These are phyloP conservation scores for Sialia sialis DNA, from an alignment of 2,113 vertebrate species.

Conservation along the genomic window DNA sequence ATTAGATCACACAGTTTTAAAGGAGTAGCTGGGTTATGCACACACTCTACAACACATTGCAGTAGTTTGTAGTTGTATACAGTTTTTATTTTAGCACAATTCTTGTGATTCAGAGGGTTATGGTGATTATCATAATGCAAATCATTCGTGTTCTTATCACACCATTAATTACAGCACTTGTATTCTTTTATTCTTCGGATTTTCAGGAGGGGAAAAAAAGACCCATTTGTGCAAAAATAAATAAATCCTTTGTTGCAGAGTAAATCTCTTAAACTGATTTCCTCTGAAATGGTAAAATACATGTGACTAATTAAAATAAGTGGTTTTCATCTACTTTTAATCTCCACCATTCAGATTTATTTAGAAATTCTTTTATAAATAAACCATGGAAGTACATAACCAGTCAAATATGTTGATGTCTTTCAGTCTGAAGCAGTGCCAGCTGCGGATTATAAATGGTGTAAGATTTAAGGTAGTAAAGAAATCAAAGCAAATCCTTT, in stretches of 20 bases:
- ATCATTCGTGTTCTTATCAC: background rate
- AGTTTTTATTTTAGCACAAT: background rate
- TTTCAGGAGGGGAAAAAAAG: background rate
- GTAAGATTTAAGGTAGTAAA: background rate
- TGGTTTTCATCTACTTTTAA: background rate
- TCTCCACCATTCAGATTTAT: background rate
- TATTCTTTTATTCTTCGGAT: background rate
- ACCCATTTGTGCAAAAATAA: background rate
- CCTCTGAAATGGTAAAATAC: background rate
- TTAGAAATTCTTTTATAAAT: background rate
- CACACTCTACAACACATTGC: fast-evolving
- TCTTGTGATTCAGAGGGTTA: background rate
- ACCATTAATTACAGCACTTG: background rate
- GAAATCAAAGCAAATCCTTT: conserved; percentile 8
- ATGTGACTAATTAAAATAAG: conserved; percentile 22
- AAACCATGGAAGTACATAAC: background rate
- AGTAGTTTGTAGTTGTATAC: background rate
- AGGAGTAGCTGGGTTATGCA: background rate
- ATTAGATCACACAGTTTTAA: background rate
- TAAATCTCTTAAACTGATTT: background rate
- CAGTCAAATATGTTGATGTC: background rate
- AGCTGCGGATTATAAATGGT: background rate
- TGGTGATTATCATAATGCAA: background rate
- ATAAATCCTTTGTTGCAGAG: background rate
- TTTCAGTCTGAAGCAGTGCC: background rate